Evolutionary conservation across 1,140 invertebrate genomes (phyloP).

Genomic region (Ptiloglossa arizonensis): DNA sequence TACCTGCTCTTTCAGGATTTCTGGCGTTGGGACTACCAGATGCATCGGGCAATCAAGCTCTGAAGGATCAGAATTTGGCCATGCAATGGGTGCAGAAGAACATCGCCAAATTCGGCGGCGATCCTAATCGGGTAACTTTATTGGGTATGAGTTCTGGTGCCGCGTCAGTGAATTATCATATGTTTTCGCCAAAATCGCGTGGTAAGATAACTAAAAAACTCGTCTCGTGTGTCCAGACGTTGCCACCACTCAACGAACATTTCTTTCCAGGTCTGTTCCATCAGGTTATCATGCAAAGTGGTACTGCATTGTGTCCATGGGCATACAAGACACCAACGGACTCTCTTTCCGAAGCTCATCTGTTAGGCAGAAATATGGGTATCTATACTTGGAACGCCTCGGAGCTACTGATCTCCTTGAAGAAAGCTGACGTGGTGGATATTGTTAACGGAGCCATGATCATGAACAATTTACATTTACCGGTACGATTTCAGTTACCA

Average conservation of each 20-base stretch:
- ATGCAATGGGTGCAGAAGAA: slow-evolving; percentile 80
- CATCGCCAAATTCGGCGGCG: slow-evolving; percentile 69
- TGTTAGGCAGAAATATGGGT: neutral
- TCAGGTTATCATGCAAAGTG: slow-evolving; percentile 77
- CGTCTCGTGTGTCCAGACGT: no score
- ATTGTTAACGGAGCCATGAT: no score
- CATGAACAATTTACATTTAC: no score
- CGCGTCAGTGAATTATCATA: slow-evolving; percentile 61
- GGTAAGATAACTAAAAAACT: slow-evolving; percentile 60
- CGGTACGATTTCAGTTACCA: no score
- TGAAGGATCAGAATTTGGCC: slow-evolving; percentile 82
- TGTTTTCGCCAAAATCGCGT: slow-evolving; percentile 58
- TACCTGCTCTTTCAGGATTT: slow-evolving; percentile 82
- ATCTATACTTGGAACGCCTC: neutral
- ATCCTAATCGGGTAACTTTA: slow-evolving; percentile 75
- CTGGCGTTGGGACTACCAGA: slow-evolving; percentile 83
- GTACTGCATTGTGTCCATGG: neutral
- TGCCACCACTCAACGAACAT: no score
- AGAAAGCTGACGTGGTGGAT: neutral
- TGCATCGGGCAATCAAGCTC: slow-evolving; percentile 85
- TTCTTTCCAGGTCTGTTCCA: slow-evolving; percentile 53
- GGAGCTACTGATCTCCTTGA: neutral
- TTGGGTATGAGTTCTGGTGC: slow-evolving; percentile 76
- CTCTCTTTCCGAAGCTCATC: neutral
- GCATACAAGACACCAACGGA: neutral